Conservation (phyloP, 53 echinoderm and acorn worm species). For the Paracentrotus lividus region DNA sequence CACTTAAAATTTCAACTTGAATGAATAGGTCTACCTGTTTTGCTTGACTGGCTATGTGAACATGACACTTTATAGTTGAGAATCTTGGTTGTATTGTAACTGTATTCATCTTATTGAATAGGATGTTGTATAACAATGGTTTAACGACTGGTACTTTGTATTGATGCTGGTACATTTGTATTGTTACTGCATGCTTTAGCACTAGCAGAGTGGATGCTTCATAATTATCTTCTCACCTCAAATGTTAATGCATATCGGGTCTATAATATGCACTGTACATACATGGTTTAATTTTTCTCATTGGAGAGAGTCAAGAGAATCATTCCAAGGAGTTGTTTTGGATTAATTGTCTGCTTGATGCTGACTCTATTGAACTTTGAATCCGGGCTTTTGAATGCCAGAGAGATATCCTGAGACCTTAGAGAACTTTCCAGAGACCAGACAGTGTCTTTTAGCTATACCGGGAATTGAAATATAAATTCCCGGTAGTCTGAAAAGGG, state of each 20-base stretch:
- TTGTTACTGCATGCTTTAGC: neutral
- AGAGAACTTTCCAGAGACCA: neutral
- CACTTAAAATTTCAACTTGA: neutral
- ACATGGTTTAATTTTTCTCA: no score
- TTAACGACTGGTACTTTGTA: neutral
- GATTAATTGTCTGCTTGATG: neutral
- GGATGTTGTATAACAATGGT: no score
- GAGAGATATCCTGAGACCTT: neutral
- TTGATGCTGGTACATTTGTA: neutral
- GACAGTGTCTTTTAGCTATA: no score
- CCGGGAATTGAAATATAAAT: no score
- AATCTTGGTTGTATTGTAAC: neutral
- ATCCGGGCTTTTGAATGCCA: no score
- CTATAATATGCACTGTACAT: no score
- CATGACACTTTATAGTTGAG: neutral
- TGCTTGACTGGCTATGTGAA: neutral
- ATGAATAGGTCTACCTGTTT: neutral
- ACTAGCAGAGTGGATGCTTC: no score
- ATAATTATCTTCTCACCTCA: no score
- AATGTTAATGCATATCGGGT: no score
- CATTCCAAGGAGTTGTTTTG: no score
- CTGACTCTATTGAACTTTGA: neutral
- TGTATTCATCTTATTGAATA: no score
- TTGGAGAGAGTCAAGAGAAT: neutral
- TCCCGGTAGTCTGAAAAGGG: no score